These are phyloP conservation scores for Psephotus haematonotus DNA, from an alignment of 2,113 vertebrate genomes.

Conservation along the genomic window DNA sequence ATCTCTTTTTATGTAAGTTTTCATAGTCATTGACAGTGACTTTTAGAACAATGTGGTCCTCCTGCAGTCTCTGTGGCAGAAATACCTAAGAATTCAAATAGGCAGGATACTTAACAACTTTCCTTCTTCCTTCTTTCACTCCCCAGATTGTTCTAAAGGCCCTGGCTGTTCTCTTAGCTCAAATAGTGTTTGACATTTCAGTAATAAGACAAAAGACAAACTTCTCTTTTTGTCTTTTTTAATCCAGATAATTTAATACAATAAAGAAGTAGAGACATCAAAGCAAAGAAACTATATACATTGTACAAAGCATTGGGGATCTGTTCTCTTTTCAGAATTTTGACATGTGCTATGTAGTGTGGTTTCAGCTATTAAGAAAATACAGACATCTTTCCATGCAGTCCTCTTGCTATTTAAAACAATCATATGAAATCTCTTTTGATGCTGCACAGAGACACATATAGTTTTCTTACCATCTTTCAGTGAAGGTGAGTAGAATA, in stretches of 20 bases:
- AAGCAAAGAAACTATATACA: slow-evolving; percentile 72
- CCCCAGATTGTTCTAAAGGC: not conserved
- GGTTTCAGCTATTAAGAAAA: slow-evolving; percentile 71
- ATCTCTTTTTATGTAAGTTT: not conserved
- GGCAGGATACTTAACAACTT: not conserved
- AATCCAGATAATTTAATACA: slow-evolving; percentile 70
- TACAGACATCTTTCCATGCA: slow-evolving; percentile 61
- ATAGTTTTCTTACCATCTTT: slow-evolving; percentile 20
- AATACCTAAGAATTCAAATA: not conserved
- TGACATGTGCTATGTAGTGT: slow-evolving; percentile 68
- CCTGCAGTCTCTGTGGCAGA: not conserved
- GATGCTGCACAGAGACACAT: slow-evolving; percentile 56
- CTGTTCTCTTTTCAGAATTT: slow-evolving; percentile 77
- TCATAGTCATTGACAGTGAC: not conserved
- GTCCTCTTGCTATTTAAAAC: slow-evolving; percentile 41
- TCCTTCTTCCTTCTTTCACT: not conserved
- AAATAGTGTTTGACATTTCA: slow-evolving; percentile 78
- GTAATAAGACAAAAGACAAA: slow-evolving; percentile 67
- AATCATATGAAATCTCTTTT: slow-evolving; percentile 59
- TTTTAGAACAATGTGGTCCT: not conserved
- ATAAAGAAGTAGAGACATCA: slow-evolving; percentile 75
- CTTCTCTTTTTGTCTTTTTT: not conserved
- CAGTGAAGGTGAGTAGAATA: slow-evolving; percentile 15
- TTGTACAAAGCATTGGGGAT: slow-evolving; percentile 65
- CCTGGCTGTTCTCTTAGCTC: slow-evolving; percentile 59